These are phyloP conservation scores for Acipenser transmontanus DNA, from an alignment of 2,797 vertebrate species.

Conservation along the genomic window DNA sequence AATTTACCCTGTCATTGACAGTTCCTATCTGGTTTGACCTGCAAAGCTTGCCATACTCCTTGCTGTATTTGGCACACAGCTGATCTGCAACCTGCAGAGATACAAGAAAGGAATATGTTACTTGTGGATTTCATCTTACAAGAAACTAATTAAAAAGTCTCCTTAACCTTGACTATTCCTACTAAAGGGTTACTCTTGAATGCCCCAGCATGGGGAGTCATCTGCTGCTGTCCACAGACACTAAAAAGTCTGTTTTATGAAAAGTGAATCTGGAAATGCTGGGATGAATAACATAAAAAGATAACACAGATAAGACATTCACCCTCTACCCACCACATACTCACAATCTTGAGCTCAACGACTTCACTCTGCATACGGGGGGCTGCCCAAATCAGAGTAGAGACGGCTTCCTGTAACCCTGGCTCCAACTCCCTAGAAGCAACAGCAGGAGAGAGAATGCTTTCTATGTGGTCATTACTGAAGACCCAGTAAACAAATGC, in stretches of 20 bases:
- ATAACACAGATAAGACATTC: too few species aligned
- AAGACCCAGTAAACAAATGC: too few species aligned
- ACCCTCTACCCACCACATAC: conserved; percentile 34
- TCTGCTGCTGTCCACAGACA: too few species aligned
- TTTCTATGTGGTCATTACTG: too few species aligned
- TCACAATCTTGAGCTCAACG: conserved; percentile 83
- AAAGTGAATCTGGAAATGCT: not conserved
- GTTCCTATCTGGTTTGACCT: conserved; percentile 96
- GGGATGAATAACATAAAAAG: too few species aligned
- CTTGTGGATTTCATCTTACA: not conserved
- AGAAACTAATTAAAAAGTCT: too few species aligned
- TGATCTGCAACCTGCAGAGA: conserved; percentile 84
- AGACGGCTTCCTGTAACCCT: conserved; percentile 89
- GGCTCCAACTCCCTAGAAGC: conserved; percentile 83
- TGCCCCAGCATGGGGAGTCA: too few species aligned
- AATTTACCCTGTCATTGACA: conserved; percentile 86
- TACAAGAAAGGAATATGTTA: conserved; percentile 21
- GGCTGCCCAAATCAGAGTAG: conserved; percentile 93
- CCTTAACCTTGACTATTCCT: too few species aligned
- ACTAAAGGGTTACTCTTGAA: too few species aligned
- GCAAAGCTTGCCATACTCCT: conserved; percentile 95
- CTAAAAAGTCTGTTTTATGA: too few species aligned
- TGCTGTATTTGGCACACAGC: conserved; percentile 95
- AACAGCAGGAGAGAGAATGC: not conserved
- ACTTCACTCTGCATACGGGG: conserved; percentile 91